phyloP scores from a whole-genome alignment of 1,140 invertebrate genomes.

The Pantala flavescens region DNA sequence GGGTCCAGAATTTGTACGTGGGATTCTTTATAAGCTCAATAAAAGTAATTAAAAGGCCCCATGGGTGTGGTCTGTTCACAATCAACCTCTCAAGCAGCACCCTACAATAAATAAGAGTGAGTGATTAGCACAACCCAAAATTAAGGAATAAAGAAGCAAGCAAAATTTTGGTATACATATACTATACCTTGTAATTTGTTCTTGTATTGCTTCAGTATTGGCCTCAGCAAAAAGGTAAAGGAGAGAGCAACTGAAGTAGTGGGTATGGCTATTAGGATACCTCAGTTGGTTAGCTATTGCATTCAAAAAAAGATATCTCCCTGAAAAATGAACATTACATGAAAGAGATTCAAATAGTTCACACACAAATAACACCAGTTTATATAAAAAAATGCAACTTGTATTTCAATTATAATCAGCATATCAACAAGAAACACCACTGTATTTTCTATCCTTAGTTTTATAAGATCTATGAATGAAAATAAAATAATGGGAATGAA shows the following conservation, averaged over 20 bases:
- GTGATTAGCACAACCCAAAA: neutral
- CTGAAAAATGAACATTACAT: slow-evolving; percentile 32
- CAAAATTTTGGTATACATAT: neutral
- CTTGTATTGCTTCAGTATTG: slow-evolving; percentile 91
- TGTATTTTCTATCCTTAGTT: too few relatives aligned
- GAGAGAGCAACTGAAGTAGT: slow-evolving; percentile 96
- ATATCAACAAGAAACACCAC: too few relatives aligned
- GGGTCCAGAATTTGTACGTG: slow-evolving; percentile 97
- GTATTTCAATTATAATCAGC: too few relatives aligned
- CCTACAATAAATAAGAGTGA: slow-evolving; percentile 37
- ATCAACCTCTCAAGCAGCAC: slow-evolving; percentile 94
- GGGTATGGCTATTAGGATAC: slow-evolving; percentile 98
- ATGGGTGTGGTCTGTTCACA: slow-evolving; percentile 96
- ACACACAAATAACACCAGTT: too few relatives aligned
- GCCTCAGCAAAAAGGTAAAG: slow-evolving; percentile 97
- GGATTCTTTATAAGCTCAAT: slow-evolving; percentile 99
- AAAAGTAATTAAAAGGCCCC: slow-evolving; percentile 97
- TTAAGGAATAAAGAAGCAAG: neutral
- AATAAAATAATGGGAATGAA: too few relatives aligned
- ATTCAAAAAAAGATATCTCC: slow-evolving; percentile 90
- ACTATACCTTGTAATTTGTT: slow-evolving; percentile 50
- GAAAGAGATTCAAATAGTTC: neutral
- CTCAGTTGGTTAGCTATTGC: slow-evolving; percentile 96
- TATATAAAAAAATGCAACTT: too few relatives aligned
- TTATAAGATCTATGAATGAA: too few relatives aligned